Percentiles rank a stretch among this genome's conserved stretches.
phyloP scores from a whole-genome alignment of 2,797 vertebrate genomes.

The Pangasius macronema region DNA sequence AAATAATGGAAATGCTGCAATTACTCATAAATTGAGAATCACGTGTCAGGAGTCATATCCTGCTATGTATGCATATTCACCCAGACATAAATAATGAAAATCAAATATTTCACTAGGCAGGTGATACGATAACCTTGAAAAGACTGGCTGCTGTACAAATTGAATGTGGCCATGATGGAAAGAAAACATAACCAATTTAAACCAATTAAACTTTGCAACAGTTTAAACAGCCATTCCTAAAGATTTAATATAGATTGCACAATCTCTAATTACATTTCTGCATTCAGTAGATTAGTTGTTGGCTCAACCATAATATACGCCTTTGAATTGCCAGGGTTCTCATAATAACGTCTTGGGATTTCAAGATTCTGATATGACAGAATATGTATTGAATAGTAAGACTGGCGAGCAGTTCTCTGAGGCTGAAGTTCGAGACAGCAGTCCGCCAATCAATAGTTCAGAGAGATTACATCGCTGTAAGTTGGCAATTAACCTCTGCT shows the following conservation, averaged over 20 bases:
- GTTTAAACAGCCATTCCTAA: background rate
- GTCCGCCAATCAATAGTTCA: slow-evolving; percentile 34
- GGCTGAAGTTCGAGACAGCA: slow-evolving; percentile 7
- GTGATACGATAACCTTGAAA: background rate
- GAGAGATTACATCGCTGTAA: slow-evolving; percentile 41
- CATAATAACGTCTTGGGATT: background rate
- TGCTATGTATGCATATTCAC: background rate
- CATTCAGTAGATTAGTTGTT: background rate
- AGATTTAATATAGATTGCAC: slow-evolving; percentile 22
- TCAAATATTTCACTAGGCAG: background rate
- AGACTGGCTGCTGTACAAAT: background rate
- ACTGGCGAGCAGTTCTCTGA: slow-evolving; percentile 8
- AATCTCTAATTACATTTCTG: slow-evolving; percentile 1
- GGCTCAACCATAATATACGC: slow-evolving; percentile 4
- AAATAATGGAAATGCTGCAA: background rate
- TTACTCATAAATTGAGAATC: background rate
- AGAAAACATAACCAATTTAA: slow-evolving; percentile 13
- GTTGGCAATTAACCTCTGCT: slow-evolving; percentile 40
- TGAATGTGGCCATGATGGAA: background rate
- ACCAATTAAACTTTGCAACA: background rate
- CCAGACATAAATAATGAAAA: background rate
- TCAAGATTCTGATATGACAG: background rate
- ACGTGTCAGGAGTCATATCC: background rate
- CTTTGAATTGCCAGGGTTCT: background rate
- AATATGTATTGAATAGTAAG: background rate